phyloP scores from a whole-genome alignment of 2,113 vertebrate species.

The Osmerus eperlanus region DNA sequence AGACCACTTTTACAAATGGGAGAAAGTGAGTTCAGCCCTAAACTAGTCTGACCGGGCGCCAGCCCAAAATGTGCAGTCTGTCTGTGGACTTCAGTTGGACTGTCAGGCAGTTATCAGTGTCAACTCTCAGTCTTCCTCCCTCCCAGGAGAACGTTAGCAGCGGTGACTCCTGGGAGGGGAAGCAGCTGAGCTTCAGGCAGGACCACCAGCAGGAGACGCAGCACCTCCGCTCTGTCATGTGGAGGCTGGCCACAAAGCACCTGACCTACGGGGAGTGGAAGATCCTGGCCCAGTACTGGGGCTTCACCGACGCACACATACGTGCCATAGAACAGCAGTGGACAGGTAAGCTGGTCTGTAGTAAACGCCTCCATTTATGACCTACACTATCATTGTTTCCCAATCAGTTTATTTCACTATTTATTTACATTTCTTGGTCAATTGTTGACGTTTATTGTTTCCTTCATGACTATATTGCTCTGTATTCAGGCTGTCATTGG shows the following conservation, averaged over 20 bases:
- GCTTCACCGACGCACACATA: slow-evolving; percentile 82
- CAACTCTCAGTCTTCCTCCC: background rate
- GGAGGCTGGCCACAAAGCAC: slow-evolving; percentile 81
- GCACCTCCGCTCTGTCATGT: slow-evolving; percentile 81
- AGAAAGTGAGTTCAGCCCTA: slow-evolving; percentile 70
- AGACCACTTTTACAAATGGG: slow-evolving; percentile 83
- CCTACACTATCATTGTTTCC: too few relatives aligned
- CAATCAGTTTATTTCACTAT: too few relatives aligned
- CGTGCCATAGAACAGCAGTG: slow-evolving; percentile 87
- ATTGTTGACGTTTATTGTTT: too few relatives aligned
- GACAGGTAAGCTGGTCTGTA: slow-evolving; percentile 72
- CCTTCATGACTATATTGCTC: background rate
- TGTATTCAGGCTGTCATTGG: background rate
- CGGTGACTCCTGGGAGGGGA: slow-evolving; percentile 58
- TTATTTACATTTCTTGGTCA: too few relatives aligned
- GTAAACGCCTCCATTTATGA: too few relatives aligned
- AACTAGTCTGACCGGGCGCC: too few relatives aligned
- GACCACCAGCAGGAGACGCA: slow-evolving; percentile 80
- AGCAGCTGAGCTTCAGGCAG: slow-evolving; percentile 80
- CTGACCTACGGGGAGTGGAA: slow-evolving; percentile 84
- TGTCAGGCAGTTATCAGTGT: background rate
- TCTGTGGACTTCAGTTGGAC: background rate
- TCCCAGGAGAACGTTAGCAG: slow-evolving; percentile 71
- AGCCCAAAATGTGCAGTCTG: too few relatives aligned
- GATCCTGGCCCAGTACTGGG: slow-evolving; percentile 81